phyloP scores from a whole-genome alignment of 2,113 vertebrate genomes.

The Actenoides hombroni region DNA sequence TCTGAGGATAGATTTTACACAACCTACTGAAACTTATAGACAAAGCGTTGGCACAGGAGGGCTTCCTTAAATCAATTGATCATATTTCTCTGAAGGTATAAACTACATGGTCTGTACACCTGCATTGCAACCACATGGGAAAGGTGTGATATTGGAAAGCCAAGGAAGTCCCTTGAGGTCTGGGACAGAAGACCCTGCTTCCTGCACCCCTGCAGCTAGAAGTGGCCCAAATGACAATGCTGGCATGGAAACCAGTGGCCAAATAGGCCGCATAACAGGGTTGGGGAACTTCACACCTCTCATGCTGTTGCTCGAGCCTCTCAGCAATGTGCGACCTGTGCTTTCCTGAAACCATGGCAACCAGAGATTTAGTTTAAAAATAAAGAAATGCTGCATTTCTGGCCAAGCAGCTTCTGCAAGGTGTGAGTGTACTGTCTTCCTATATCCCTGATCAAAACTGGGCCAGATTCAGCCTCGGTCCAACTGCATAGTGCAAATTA shows the following conservation, averaged over 20 bases:
- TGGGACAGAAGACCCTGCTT: not conserved
- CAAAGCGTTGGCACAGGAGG: not conserved
- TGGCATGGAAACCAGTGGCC: not conserved
- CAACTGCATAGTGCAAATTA: not conserved
- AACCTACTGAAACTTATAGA: not conserved
- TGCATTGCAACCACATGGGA: not conserved
- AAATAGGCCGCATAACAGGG: rapidly evolving
- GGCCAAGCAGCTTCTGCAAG: not conserved
- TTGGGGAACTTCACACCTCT: not conserved
- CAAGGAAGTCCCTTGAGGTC: not conserved
- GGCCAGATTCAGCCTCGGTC: not conserved
- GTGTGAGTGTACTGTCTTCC: not conserved
- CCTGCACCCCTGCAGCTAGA: not conserved
- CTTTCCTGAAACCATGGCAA: constrained; percentile 17
- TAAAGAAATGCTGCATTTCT: not conserved
- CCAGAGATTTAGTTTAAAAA: not conserved
- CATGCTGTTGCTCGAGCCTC: rapidly evolving
- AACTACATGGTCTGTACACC: not conserved
- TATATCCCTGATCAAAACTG: not conserved
- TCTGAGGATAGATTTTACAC: not conserved
- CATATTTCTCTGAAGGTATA: not conserved
- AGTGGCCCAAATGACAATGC: rapidly evolving
- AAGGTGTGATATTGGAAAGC: not conserved
- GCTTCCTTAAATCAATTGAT: not conserved
- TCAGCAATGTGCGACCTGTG: not conserved